These are phyloP conservation scores for Arctopsyche grandis DNA, from an alignment of 1,140 invertebrate species.

Conservation along the genomic window DNA sequence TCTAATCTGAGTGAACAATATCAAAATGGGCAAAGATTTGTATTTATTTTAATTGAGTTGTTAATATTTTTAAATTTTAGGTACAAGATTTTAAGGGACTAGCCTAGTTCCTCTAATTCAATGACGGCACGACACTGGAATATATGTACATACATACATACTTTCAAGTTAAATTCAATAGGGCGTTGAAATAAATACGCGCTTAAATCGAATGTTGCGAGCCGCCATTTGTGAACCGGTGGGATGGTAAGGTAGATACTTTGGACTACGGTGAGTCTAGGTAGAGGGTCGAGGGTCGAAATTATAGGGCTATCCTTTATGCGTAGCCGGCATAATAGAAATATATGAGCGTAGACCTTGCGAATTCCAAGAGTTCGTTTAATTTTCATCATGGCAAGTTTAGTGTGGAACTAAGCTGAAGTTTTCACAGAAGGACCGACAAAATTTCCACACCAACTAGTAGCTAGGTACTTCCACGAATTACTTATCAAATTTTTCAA, in stretches of 20 bases:
- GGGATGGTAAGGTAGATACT: slow-evolving; percentile 41
- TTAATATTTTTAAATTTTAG: too few relatives aligned
- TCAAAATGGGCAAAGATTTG: too few relatives aligned
- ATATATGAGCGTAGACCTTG: slow-evolving; percentile 53
- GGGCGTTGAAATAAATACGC: background rate
- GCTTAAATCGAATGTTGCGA: background rate
- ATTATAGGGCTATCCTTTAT: slow-evolving; percentile 55
- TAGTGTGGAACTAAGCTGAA: slow-evolving; percentile 13
- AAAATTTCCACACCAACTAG: background rate
- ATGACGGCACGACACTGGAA: too few relatives aligned
- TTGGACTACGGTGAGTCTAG: slow-evolving; percentile 28
- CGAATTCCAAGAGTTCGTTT: slow-evolving; percentile 55
- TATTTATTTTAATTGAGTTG: too few relatives aligned
- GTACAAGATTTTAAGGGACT: too few relatives aligned
- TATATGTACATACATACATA: too few relatives aligned
- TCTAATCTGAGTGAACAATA: too few relatives aligned
- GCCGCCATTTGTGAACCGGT: slow-evolving; percentile 9
- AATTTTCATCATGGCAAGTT: slow-evolving; percentile 54
- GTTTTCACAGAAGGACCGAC: background rate
- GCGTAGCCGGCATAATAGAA: slow-evolving; percentile 53
- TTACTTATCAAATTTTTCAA: too few relatives aligned
- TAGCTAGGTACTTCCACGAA: too few relatives aligned
- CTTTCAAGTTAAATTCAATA: too few relatives aligned
- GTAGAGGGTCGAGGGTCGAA: slow-evolving; percentile 45
- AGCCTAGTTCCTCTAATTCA: too few relatives aligned